Conservation (phyloP, 2,113 vertebrate genomes). For the Eolophus roseicapilla region DNA sequence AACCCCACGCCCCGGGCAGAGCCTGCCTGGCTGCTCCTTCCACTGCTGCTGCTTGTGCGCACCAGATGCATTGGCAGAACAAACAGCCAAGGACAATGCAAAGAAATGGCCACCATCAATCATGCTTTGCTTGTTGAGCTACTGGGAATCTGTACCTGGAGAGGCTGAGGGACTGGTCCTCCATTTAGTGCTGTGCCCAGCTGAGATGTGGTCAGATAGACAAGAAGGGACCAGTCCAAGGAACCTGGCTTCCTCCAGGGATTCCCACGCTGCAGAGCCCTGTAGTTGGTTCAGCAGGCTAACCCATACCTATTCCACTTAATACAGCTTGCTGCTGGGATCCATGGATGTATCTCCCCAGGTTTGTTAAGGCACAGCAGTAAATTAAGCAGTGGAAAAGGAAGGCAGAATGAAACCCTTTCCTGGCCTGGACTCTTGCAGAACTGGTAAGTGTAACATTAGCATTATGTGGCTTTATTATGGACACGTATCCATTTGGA, state of each 20-base stretch:
- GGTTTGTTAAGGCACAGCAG: neutral
- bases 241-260: neutral
- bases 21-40: neutral
- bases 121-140: neutral
- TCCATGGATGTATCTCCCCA: neutral
- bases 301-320: neutral
- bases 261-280: neutral
- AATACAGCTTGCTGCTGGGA: neutral
- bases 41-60: neutral
- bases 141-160: neutral
- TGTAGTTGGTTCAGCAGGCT: neutral
- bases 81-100: neutral
- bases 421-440: neutral
- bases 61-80: neutral
- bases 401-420: neutral
- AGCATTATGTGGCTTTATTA: slow-evolving; percentile 43
- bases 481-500: neutral
- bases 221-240: neutral
- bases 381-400: neutral
- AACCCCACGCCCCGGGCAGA: neutral
- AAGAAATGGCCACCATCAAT: no score
- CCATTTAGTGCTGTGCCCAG: accelerated
- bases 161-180: neutral
- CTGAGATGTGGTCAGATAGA: neutral
- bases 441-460: slow-evolving; percentile 13